Evolutionary conservation across 2,888 invertebrate species (phyloP), one percentile per base, ranked within the genome.

Genomic region (Drepanosiphum platanoidis): DNA sequence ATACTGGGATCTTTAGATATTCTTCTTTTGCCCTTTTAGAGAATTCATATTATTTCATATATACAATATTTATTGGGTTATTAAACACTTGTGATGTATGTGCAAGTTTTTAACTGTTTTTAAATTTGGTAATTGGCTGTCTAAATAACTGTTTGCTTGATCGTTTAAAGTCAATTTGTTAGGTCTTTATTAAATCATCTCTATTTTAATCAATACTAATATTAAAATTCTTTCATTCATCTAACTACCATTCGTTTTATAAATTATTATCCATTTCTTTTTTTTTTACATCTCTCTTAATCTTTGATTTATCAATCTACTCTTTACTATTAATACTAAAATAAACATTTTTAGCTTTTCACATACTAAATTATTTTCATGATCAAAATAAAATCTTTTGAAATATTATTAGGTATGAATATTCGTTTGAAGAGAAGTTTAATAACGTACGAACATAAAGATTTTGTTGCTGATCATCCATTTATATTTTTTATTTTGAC

Each of bases 401-500:
- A 71, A 61, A 70, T 42, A 72, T 71, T 81, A 84, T 30, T n/a
- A 84, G 84, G 75, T 84, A 75, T 66, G 66, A 0, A 18, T 36
- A 77, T 52, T 39, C 75, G 77, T 34, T 27, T 30, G 52, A 84
- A 68, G 52, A 77, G 77, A 84, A 22, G 52, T 83, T 58, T 87
- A 88, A 70, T 30, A 61, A 79, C 86, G n/a, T 36, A 87, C 32
- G 86, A 86, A 61, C 86, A 88, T 46, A 88, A 88, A 77, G 87
- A 89, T 61, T 90, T 90, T 86, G 77, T 88, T n/a, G 89, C 90
- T 18, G 89, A 91, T 88, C 89, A 89, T 87, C 90, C 91, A 34
- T 91, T 90, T 86, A 88, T 90, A 87, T 89, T 90, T 86, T 68
- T 66, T 71, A 81, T 74, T 52, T 68, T 58, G 4, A 75, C 52